Evolutionary conservation across 2,888 invertebrate genomes (phyloP).

Genomic region (Tanytarsus gracilentus): DNA sequence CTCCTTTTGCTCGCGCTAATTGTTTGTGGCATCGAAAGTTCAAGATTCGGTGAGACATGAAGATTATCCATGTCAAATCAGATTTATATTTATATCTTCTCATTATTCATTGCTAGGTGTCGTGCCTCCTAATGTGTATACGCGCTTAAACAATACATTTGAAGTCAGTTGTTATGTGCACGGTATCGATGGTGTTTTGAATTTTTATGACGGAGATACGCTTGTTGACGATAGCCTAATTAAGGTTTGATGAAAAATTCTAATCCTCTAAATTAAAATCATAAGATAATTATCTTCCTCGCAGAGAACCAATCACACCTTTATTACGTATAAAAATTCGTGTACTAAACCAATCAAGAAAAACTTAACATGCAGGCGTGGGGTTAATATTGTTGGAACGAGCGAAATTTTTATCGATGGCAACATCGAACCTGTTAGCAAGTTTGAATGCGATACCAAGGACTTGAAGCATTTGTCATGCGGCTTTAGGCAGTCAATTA

Average conservation of each 20-base stretch:
- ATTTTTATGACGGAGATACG: constrained; percentile 13
- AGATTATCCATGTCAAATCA: background rate
- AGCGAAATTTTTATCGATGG: constrained; percentile 7
- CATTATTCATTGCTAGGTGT: constrained; percentile 11
- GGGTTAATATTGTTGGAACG: background rate
- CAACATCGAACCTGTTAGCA: background rate
- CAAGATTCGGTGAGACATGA: background rate
- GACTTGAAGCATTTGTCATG: background rate
- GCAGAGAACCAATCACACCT: constrained; percentile 4
- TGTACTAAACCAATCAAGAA: constrained; percentile 1
- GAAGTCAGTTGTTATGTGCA: constrained; percentile 3
- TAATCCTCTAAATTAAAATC: background rate
- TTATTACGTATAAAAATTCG: background rate
- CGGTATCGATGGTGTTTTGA: background rate
- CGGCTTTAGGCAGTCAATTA: background rate
- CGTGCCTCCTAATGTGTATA: background rate
- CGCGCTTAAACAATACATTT: constrained; percentile 12
- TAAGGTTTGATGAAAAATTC: background rate
- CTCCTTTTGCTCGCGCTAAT: too few species aligned
- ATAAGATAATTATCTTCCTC: background rate
- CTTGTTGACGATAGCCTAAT: background rate
- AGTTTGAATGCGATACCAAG: constrained; percentile 14
- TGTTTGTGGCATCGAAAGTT: too few species aligned
- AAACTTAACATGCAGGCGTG: constrained; percentile 16
- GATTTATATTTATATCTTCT: background rate